Evolutionary conservation across 1,140 invertebrate species (phyloP).

Genomic region (Varroa destructor): DNA sequence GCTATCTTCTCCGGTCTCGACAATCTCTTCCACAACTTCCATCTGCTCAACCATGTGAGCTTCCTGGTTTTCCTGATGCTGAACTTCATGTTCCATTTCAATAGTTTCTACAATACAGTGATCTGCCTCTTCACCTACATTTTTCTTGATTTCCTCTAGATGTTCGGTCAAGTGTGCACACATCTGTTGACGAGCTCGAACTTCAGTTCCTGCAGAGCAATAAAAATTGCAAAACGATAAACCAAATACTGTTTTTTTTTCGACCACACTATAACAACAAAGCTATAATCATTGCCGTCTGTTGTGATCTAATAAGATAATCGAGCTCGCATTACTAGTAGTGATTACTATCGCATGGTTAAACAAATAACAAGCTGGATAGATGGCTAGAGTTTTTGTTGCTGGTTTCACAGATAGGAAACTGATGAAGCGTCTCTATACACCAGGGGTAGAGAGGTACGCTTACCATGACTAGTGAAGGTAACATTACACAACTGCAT

Average conservation of each 20-base stretch:
- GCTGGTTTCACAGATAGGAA: too few species aligned
- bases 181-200: slow-evolving; percentile 17
- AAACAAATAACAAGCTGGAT: too few species aligned
- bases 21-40: too few species aligned
- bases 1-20: not conserved
- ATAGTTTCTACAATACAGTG: too few species aligned
- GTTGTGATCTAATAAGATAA: not conserved
- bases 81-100: too few species aligned
- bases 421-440: not conserved
- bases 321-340: not conserved
- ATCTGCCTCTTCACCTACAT: too few species aligned
- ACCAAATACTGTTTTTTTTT: too few species aligned
- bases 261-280: not conserved
- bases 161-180: not conserved
- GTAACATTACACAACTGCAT: slow-evolving; percentile 5
- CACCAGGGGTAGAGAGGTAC: not conserved
- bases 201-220: not conserved
- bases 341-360: not conserved
- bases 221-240: too few species aligned
- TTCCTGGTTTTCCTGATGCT: too few species aligned
- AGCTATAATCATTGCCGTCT: not conserved
- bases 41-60: too few species aligned
- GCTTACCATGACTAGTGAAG: slow-evolving; percentile 19
- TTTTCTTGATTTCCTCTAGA: not conserved
- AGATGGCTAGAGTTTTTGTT: too few species aligned